These are phyloP conservation scores for Planococcus citri DNA, from an alignment of 1,140 invertebrate genomes.

Conservation along the genomic window DNA sequence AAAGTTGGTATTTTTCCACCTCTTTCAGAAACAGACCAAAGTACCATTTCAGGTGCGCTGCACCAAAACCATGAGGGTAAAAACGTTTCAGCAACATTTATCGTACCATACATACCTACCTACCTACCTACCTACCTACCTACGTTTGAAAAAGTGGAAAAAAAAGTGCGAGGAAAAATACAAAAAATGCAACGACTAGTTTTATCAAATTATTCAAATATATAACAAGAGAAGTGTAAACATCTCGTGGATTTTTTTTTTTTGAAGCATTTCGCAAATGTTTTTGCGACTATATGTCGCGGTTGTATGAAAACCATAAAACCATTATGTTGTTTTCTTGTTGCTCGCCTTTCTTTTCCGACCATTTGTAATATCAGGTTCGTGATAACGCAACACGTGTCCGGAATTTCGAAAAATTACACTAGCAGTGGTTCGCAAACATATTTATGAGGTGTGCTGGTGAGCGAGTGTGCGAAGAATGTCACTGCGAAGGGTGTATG, in stretches of 20 bases:
- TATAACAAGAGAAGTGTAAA: background rate
- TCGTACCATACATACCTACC: too few species aligned
- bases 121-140: background rate
- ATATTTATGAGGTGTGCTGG: background rate
- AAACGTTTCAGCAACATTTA: too few species aligned
- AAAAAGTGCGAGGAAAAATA: background rate
- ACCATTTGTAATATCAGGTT: slow-evolving; percentile 7
- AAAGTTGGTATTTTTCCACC: too few species aligned
- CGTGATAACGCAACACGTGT: slow-evolving; percentile 5
- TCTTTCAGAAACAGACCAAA: too few species aligned
- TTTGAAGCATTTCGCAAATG: background rate
- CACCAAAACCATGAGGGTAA: too few species aligned
- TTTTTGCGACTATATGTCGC: background rate
- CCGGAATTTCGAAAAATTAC: slow-evolving; percentile 3
- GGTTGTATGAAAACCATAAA: background rate
- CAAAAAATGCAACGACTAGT: background rate
- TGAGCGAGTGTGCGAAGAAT: background rate
- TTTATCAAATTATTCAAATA: slow-evolving; percentile 5
- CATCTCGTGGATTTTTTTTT: slow-evolving; percentile 2
- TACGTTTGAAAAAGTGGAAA: background rate
- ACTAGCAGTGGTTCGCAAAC: background rate
- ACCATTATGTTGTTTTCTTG: slow-evolving; percentile 3
- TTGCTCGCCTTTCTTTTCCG: background rate
- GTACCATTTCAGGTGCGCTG: too few species aligned
- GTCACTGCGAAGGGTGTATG: background rate